Base-by-base conservation (phyloP, 2,113 vertebrate species). In the Phalacrocorax aristotelis region DNA sequence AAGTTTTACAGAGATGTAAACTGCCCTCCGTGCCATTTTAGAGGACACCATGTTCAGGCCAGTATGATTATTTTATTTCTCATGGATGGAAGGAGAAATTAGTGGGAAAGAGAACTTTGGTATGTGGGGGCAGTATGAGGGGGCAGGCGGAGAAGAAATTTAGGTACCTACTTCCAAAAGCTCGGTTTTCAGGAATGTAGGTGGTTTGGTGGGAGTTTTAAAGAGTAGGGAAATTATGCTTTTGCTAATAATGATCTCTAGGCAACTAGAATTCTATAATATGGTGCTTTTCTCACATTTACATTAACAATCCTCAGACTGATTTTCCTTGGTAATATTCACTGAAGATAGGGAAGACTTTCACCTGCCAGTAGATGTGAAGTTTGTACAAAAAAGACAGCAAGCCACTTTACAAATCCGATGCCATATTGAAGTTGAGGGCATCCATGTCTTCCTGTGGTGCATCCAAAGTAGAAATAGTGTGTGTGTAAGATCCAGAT, bases 161-260 rank as follows among this genome's bases (percentile, higher is more conserved):
- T 87, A 72, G 92, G 16, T 86, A 36, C 36, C 49, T 61, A 54
- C 42, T 93, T 79, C 54, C 38, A 85, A 74, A 86, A 92, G 55
- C 76, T 93, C 15, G 0, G 6, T 96, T 95, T 96, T 71, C 52
- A 82, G 75, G 54, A 77, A 32, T 13, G 96, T 96, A 54, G 93
- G 96, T 94, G 96, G 87, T 29, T 94, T 94, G 58, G 93, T 97
- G 85, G 95, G 96, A 96, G 96, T 94, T 70, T 21, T 61, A 49
- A 42, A 93, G 92, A 49, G 52, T 65, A 66, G 86, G 58, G 78
- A 77, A 88, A 83, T 54, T 7, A 32, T 14, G 14, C 16, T 90
- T 96, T 88, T 94, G 54, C 79, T 94, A 77, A 93, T 96, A 96
- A 76, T 90, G 66, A 83, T 97, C 90, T 65, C 96, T 92, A 95